These are phyloP conservation scores for Falco punctatus DNA, from an alignment of 2,113 vertebrate genomes.

Conservation along the genomic window DNA sequence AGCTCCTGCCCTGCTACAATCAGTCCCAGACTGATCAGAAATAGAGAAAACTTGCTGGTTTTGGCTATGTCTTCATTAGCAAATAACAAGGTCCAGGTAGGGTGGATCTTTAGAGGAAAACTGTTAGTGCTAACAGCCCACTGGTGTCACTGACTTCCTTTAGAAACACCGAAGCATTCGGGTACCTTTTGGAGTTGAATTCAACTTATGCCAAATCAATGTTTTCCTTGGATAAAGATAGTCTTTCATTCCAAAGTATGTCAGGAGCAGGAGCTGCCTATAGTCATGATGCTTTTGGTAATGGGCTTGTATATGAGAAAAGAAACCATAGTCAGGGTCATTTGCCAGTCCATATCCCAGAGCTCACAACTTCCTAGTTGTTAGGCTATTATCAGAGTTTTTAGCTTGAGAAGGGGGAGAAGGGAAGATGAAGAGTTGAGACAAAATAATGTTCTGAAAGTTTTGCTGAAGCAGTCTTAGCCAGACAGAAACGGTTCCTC, in stretches of 20 bases:
- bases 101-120: not conserved
- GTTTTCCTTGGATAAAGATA: not conserved
- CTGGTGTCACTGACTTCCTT: not conserved
- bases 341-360: not conserved
- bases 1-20: not conserved
- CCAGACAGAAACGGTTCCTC: not conserved
- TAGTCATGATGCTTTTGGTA: not conserved
- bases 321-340: not conserved
- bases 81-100: not conserved
- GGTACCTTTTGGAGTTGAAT: not conserved
- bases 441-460: not conserved
- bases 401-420: not conserved
- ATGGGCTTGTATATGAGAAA: not conserved
- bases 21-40: not conserved
- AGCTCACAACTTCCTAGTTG: not conserved
- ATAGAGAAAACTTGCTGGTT: not conserved
- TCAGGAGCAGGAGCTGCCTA: not conserved
- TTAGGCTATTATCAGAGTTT: not conserved
- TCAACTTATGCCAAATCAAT: not conserved
- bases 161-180: not conserved
- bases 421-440: not conserved
- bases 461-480: not conserved
- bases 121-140: not conserved
- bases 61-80: not conserved
- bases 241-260: not conserved